Evolutionary conservation across 2,888 invertebrate species (phyloP).

Genomic region (Agrilus biguttatus): DNA sequence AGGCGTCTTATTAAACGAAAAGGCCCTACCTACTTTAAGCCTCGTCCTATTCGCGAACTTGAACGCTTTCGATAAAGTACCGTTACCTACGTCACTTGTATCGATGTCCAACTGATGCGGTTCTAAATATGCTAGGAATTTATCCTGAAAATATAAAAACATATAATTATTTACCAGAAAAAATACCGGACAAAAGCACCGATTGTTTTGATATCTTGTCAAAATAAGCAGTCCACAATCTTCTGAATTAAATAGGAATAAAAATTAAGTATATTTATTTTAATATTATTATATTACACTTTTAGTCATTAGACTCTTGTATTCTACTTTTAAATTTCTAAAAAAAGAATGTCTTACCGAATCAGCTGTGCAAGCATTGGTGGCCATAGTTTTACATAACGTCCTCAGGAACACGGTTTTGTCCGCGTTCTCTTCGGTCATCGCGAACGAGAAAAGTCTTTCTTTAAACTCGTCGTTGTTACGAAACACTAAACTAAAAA

Average conservation of each 20-base stretch:
- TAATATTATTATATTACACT: too few relatives aligned
- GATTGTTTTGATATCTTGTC: too few relatives aligned
- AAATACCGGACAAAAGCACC: too few relatives aligned
- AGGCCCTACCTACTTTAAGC: constrained; percentile 82
- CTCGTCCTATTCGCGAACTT: constrained; percentile 75
- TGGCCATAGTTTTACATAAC: constrained; percentile 82
- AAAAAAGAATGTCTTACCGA: constrained; percentile 50
- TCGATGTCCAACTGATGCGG: constrained; percentile 77
- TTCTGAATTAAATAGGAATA: too few relatives aligned
- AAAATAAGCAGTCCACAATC: too few relatives aligned
- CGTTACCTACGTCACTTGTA: constrained; percentile 73
- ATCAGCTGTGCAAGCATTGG: constrained; percentile 84
- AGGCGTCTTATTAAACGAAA: constrained; percentile 92
- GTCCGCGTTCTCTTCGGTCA: constrained; percentile 68
- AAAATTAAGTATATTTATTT: too few relatives aligned
- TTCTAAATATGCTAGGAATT: constrained; percentile 62
- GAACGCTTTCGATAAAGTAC: constrained; percentile 81
- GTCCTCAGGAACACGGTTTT: constrained; percentile 69
- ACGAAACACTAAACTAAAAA: constrained; percentile 79
- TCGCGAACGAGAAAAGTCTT: constrained; percentile 74
- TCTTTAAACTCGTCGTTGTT: constrained; percentile 78
- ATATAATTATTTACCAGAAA: constrained; percentile 3
- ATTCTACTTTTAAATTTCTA: background rate
- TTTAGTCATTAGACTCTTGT: too few relatives aligned
- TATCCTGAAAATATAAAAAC: constrained; percentile 45